A percentile compares a stretch with the other conserved stretches of the same genome.
Conservation (phyloP, 2,888 invertebrate species). For the Ochropacha duplaris region DNA sequence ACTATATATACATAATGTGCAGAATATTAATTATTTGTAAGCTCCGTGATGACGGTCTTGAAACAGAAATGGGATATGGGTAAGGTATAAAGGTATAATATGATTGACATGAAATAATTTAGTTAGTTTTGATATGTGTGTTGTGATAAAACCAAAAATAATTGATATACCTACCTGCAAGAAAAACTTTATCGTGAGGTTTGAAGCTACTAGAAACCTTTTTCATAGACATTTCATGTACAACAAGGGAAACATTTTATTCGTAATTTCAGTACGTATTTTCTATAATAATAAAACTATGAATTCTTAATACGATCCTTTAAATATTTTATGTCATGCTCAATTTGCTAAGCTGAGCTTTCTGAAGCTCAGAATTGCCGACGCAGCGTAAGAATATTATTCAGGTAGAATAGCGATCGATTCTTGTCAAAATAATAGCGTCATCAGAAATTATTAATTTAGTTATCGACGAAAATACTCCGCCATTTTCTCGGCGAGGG, state of each 20-base stretch:
- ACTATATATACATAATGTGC: no score
- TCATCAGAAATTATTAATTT: conserved; percentile 65
- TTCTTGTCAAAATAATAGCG: conserved; percentile 49
- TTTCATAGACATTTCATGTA: no score
- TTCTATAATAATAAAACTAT: neutral
- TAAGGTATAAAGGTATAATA: neutral
- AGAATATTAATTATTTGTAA: conserved; percentile 3
- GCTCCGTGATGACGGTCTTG: neutral
- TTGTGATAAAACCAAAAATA: neutral
- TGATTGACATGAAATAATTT: neutral
- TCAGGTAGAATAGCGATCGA: conserved; percentile 25
- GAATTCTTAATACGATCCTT: neutral
- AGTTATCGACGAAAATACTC: conserved; percentile 60
- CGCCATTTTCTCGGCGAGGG: conserved; percentile 62
- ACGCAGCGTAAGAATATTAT: neutral
- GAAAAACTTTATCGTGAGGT: no score
- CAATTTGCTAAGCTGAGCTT: neutral
- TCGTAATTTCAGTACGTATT: no score
- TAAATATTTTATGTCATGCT: neutral
- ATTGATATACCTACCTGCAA: no score
- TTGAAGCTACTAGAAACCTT: neutral
- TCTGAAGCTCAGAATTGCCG: neutral
- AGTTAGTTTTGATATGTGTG: neutral
- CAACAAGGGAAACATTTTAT: no score
- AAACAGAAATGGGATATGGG: neutral